A percentile compares a stretch with the other conserved stretches of the same genome.
Conservation (phyloP, 1,140 invertebrate species). For the Drepana arcuata region DNA sequence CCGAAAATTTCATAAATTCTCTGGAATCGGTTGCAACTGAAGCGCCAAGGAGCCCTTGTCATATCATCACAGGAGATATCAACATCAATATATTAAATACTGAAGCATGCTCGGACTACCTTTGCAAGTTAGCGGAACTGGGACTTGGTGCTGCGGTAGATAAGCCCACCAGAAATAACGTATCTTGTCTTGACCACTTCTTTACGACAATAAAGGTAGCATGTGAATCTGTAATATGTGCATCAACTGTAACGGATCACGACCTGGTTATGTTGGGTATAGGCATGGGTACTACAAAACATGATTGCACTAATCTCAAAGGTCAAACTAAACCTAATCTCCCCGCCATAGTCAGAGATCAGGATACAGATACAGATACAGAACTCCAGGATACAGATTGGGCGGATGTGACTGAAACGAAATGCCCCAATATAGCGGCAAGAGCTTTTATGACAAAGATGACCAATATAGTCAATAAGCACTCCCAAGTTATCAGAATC, state of each 20-base stretch:
- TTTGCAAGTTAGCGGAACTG: neutral
- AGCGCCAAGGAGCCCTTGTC: neutral
- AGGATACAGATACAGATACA: no score
- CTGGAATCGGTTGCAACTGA: neutral
- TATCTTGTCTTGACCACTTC: neutral
- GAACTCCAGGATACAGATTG: no score
- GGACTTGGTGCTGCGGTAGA: neutral
- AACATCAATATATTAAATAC: neutral
- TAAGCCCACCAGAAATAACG: neutral
- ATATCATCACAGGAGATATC: neutral
- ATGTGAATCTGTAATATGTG: neutral
- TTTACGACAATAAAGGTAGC: neutral
- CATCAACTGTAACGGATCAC: neutral
- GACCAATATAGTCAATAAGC: neutral
- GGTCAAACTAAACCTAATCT: neutral
- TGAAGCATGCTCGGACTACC: neutral
- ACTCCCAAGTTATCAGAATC: neutral
- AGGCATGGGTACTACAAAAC: no score
- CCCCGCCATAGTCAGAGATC: no score
- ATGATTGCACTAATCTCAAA: neutral
- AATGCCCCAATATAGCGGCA: no score
- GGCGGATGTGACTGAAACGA: no score
- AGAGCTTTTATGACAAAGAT: neutral
- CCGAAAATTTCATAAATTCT: neutral
- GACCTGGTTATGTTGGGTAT: neutral